A percentile compares a stretch with the other conserved stretches of the same genome.
Conservation (phyloP, 2,888 invertebrate species). For the Ptilodon capucinus region DNA sequence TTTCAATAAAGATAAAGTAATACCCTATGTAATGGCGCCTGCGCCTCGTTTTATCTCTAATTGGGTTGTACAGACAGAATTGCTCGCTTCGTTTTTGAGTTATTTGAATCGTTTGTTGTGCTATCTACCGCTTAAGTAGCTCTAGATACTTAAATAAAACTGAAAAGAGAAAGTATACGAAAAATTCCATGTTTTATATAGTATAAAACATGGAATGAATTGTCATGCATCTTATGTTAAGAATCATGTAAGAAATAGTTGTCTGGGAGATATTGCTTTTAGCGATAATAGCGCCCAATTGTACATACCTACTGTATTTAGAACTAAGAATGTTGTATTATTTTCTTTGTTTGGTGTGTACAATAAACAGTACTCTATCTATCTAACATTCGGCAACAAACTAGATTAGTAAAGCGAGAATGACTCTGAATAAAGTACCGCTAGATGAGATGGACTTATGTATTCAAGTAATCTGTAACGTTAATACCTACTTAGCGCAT, state of each 20-base stretch:
- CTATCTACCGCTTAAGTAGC: slow-evolving; percentile 25
- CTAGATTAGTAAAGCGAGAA: not conserved
- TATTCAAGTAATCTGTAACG: not conserved
- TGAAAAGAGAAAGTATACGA: slow-evolving; percentile 9
- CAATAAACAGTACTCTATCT: no score
- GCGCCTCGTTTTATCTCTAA: slow-evolving; percentile 43
- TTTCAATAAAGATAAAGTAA: slow-evolving; percentile 48
- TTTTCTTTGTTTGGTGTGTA: no score
- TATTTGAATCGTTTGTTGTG: slow-evolving; percentile 21
- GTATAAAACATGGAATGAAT: no score
- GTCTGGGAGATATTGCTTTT: no score
- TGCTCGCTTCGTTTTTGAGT: slow-evolving; percentile 24
- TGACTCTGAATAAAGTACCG: not conserved
- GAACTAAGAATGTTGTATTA: no score
- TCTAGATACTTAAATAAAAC: slow-evolving; percentile 14
- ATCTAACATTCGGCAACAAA: no score
- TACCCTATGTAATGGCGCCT: slow-evolving; percentile 39
- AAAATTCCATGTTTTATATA: slow-evolving; percentile 1
- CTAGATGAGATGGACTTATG: not conserved
- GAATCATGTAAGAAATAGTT: no score
- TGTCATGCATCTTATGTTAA: no score
- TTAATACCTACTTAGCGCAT: not conserved
- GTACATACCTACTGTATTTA: no score
- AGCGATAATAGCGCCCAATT: no score
- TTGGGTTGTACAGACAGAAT: slow-evolving; percentile 40